phyloP scores from a whole-genome alignment of 2,113 vertebrate genomes.

The Motacilla alba region DNA sequence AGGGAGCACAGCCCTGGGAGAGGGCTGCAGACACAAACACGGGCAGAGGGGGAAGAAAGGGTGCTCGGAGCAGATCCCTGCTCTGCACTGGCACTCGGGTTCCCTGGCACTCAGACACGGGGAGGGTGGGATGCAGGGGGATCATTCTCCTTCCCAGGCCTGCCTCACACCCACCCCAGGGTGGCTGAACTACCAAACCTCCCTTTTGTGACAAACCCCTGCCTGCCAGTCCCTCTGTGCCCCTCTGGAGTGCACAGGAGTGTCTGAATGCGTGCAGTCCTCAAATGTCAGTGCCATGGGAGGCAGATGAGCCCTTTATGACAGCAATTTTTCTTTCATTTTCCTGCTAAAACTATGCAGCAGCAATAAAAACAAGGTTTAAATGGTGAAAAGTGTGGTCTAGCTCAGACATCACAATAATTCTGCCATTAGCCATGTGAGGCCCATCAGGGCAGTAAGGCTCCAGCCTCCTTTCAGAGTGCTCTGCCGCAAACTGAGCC shows the following conservation, averaged over 20 bases:
- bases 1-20: too few species aligned
- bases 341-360: not conserved
- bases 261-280: not conserved
- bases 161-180: not conserved
- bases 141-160: not conserved
- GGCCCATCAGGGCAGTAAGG: not conserved
- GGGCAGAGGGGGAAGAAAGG: too few species aligned
- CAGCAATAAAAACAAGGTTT: not conserved
- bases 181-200: not conserved
- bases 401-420: not conserved
- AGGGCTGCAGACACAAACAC: too few species aligned
- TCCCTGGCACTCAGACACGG: too few species aligned
- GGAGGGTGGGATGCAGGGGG: not conserved
- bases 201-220: not conserved
- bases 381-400: not conserved
- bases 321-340: not conserved
- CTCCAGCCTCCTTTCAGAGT: not conserved
- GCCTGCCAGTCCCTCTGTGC: not conserved
- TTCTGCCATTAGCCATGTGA: not conserved
- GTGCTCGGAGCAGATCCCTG: too few species aligned
- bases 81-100: too few species aligned
- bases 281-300: not conserved
- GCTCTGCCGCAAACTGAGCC: not conserved
- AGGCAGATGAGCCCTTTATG: slow-evolving; percentile 12
- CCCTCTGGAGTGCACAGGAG: not conserved